phyloP scores from a whole-genome alignment of 2,113 vertebrate species.

The Pterocles gutturalis region DNA sequence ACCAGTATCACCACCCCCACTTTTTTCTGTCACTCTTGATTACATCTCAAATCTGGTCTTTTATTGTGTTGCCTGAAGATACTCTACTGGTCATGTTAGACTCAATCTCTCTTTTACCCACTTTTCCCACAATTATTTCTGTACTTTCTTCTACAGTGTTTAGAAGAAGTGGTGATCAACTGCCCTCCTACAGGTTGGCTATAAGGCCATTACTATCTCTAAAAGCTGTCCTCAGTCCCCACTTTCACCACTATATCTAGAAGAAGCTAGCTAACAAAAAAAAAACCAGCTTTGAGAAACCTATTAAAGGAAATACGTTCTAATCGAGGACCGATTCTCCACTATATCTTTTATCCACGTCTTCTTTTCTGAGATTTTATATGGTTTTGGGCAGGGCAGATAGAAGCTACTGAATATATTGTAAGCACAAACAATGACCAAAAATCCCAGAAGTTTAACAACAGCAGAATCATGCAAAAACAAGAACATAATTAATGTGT shows the following conservation, averaged over 20 bases:
- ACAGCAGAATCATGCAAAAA: neutral
- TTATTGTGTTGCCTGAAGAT: neutral
- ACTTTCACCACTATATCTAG: neutral
- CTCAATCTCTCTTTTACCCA: neutral
- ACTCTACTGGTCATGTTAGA: neutral
- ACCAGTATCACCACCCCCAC: neutral
- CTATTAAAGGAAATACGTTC: neutral
- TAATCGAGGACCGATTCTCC: neutral
- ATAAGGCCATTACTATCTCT: neutral
- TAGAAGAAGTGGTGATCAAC: neutral
- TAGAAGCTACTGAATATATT: neutral
- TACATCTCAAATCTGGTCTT: neutral
- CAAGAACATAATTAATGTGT: neutral
- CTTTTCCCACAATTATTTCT: neutral
- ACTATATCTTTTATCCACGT: neutral
- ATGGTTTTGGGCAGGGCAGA: neutral
- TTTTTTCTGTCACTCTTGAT: conserved; percentile 3
- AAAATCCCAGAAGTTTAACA: neutral
- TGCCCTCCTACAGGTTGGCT: neutral
- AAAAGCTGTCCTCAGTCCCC: neutral
- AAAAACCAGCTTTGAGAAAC: neutral
- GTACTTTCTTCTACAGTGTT: neutral
- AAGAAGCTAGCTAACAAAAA: neutral
- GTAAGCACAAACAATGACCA: neutral
- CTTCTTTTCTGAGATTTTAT: neutral